A percentile compares a stretch with the other conserved stretches of the same genome.
Conservation (phyloP, 1,140 invertebrate species). For the Chironomus tepperi region DNA sequence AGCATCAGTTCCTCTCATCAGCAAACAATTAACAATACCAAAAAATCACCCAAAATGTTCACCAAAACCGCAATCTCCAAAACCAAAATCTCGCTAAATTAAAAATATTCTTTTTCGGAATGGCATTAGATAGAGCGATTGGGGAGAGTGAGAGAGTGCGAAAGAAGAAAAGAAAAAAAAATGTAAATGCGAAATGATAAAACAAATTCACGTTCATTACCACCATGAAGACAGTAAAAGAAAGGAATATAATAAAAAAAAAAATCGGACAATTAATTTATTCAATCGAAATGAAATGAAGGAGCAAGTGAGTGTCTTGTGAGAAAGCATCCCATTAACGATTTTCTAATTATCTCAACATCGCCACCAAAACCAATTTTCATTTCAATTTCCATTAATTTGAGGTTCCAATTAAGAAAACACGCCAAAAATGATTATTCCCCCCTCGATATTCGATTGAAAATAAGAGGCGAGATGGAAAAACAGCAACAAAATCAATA, state of each 20-base stretch:
- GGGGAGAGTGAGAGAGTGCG: too few relatives aligned
- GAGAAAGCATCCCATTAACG: not conserved
- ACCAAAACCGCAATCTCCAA: too few relatives aligned
- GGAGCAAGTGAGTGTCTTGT: not conserved
- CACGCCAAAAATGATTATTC: not conserved
- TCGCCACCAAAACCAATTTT: slow-evolving; percentile 11
- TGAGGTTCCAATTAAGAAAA: slow-evolving; percentile 19
- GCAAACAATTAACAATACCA: too few relatives aligned
- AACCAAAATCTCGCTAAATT: too few relatives aligned
- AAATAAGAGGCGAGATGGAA: not conserved
- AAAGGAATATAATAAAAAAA: not conserved
- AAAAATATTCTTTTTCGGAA: not conserved
- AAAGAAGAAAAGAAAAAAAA: not conserved
- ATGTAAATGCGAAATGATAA: slow-evolving; percentile 9
- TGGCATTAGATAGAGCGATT: not conserved
- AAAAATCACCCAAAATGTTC: too few relatives aligned
- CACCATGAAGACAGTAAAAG: not conserved
- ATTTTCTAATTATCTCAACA: slow-evolving; percentile 23
- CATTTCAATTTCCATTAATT: slow-evolving; percentile 22
- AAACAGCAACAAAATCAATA: not conserved
- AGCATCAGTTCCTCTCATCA: too few relatives aligned
- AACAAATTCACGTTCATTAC: slow-evolving; percentile 21
- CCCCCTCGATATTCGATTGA: not conserved
- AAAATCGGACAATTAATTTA: slow-evolving; percentile 8
- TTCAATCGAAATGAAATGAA: not conserved